These are phyloP conservation scores for Aphelenchoides bicaudatus DNA, from an alignment of 2,888 invertebrate genomes.

Conservation along the genomic window DNA sequence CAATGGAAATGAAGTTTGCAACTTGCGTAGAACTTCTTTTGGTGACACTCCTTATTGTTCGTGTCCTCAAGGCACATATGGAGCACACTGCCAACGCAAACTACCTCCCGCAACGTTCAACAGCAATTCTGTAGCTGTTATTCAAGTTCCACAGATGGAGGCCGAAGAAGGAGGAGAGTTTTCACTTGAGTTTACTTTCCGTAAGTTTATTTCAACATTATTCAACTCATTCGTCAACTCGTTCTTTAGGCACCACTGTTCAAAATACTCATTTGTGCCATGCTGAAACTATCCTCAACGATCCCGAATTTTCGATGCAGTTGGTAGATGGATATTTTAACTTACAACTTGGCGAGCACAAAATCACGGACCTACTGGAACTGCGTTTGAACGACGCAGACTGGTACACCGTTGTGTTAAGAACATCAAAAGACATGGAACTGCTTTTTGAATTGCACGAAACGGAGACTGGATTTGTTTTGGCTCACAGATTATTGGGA, in stretches of 20 bases:
- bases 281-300: constrained; percentile 52
- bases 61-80: constrained; percentile 29
- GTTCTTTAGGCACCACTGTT: too few species aligned
- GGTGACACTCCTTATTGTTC: constrained; percentile 22
- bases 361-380: constrained; percentile 35
- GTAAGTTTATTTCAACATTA: too few species aligned
- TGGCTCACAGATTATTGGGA: constrained; percentile 28
- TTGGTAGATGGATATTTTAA: constrained; percentile 39
- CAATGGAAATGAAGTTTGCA: constrained; percentile 22
- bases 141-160: constrained; percentile 31
- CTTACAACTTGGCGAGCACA: constrained; percentile 36
- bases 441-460: constrained; percentile 23
- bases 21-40: constrained; percentile 20
- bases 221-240: too few species aligned
- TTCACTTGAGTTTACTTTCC: constrained; percentile 41
- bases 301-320: constrained; percentile 30
- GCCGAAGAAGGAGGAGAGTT: not conserved
- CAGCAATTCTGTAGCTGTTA: constrained; percentile 40
- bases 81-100: constrained; percentile 36
- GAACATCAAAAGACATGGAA: constrained; percentile 27
- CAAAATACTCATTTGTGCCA: constrained; percentile 44
- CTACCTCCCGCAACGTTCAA: constrained; percentile 41
- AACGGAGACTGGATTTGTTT: constrained; percentile 31
- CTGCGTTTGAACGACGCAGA: constrained; percentile 48
- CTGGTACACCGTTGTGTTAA: constrained; percentile 44